These are phyloP conservation scores for Bradypodion ventrale DNA, from an alignment of 2,797 vertebrate species.

Conservation along the genomic window DNA sequence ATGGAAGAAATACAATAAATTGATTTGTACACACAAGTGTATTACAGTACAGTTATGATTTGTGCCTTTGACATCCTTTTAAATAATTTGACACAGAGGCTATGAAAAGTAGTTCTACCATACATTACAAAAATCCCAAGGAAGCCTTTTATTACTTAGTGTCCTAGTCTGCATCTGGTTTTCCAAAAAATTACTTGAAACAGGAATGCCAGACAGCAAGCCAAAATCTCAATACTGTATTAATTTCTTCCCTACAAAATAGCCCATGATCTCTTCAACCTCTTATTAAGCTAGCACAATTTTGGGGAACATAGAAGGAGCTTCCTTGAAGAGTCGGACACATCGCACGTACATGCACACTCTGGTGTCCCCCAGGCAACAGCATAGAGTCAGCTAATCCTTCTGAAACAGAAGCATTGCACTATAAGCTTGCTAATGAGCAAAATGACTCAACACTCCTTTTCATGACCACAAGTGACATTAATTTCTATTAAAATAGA, in stretches of 20 bases:
- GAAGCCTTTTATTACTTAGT: not conserved
- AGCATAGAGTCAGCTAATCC: no score
- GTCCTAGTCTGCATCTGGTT: not conserved
- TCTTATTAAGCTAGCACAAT: not conserved
- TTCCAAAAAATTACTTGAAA: not conserved
- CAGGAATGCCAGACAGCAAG: not conserved
- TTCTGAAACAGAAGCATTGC: no score
- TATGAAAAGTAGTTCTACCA: slow-evolving; percentile 39
- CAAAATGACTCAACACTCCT: no score
- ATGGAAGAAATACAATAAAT: not conserved
- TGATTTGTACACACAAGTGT: not conserved
- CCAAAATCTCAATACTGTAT: not conserved
- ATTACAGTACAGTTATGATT: not conserved
- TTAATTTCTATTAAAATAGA: no score
- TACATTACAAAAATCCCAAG: not conserved
- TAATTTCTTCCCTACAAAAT: not conserved
- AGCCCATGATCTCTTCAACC: no score
- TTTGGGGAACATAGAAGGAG: no score
- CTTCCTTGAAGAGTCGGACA: no score
- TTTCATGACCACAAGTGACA: no score
- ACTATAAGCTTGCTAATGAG: no score
- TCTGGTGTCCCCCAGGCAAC: no score
- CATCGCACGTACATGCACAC: no score
- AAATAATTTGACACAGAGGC: slow-evolving; percentile 21
- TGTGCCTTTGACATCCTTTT: not conserved